Base-by-base conservation (phyloP, 2,113 vertebrate genomes). In the Rhizomys pruinosus region DNA sequence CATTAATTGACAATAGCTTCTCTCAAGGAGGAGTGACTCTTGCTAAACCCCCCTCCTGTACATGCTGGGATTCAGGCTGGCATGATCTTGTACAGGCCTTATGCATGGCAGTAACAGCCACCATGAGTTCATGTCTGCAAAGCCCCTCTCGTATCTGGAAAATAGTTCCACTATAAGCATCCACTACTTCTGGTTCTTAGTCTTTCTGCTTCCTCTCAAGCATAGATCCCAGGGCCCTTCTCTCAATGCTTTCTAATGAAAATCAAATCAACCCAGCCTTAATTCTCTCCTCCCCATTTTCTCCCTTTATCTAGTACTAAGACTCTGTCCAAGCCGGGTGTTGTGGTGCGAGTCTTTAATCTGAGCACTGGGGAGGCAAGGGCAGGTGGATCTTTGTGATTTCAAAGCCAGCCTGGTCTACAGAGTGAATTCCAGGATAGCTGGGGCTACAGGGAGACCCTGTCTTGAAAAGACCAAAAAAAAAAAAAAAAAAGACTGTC, bases 291-390 rank as follows among this genome's bases (percentile, higher is more conserved):
- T 32, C 47, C 47, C 32, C 34, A 3, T 52, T 17, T 88, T 68
- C 88, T 80, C 12, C 47, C 85, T 86, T 87, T 11, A 32, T 94
- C 29, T 57, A 34, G 61, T 59, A 77, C 29, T 37, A n/a, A 94
- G 66, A 61, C 87, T 74, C 84, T 82, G 13, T 55, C n/a, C 42
- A 84, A 47, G n/a, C n/a, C n/a, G n/a, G n/a, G n/a, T n/a, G n/a
- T n/a, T n/a, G n/a, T n/a, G n/a, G n/a, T n/a, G n/a, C n/a, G n/a
- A n/a, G n/a, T n/a, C n/a, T n/a, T n/a, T n/a, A n/a, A n/a, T n/a
- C n/a, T n/a, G n/a, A n/a, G n/a, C n/a, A n/a, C n/a, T n/a, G n/a
- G n/a, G n/a, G n/a, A n/a, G n/a, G n/a, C n/a, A n/a, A n/a, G n/a
- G n/a, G n/a, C n/a, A n/a, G n/a, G n/a, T n/a, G n/a, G n/a, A n/a